Conservation (phyloP, 2,113 vertebrate genomes). For the Solea solea region DNA sequence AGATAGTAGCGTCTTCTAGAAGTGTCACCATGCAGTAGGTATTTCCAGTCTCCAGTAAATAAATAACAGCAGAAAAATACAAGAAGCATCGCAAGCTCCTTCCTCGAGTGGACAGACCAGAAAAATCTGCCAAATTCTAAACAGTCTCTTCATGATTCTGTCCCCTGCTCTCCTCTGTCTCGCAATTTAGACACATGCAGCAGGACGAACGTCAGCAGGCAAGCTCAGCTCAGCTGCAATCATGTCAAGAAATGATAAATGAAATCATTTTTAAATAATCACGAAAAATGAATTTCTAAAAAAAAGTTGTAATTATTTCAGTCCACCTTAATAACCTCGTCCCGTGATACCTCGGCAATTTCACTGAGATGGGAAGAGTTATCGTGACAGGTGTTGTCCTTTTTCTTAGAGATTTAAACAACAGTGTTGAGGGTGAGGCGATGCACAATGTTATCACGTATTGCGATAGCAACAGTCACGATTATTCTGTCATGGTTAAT, state of each 20-base stretch:
- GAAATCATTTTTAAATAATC: background rate
- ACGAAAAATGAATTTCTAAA: background rate
- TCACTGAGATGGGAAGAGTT: background rate
- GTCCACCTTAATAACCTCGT: background rate
- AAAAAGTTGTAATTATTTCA: background rate
- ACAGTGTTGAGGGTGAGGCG: no score
- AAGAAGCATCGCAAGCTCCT: slow-evolving; percentile 79
- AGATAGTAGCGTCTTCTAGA: slow-evolving; percentile 76
- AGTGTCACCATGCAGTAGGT: slow-evolving; percentile 81
- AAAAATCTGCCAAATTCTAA: slow-evolving; percentile 46
- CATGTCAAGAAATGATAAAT: background rate
- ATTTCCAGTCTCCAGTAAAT: slow-evolving; percentile 71
- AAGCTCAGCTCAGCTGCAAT: background rate
- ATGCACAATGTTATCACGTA: no score
- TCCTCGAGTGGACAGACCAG: slow-evolving; percentile 63
- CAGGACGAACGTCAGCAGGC: slow-evolving; percentile 1
- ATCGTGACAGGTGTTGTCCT: background rate
- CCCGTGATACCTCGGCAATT: background rate
- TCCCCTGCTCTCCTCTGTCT: background rate
- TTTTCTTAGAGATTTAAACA: no score
- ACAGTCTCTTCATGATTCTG: slow-evolving; percentile 29
- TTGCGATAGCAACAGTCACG: no score
- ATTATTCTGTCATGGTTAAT: no score
- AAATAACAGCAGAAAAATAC: slow-evolving; percentile 79
- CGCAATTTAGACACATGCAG: slow-evolving; percentile 45